Base-by-base conservation (phyloP, 2,113 vertebrate genomes). In the Taxidea taxus region DNA sequence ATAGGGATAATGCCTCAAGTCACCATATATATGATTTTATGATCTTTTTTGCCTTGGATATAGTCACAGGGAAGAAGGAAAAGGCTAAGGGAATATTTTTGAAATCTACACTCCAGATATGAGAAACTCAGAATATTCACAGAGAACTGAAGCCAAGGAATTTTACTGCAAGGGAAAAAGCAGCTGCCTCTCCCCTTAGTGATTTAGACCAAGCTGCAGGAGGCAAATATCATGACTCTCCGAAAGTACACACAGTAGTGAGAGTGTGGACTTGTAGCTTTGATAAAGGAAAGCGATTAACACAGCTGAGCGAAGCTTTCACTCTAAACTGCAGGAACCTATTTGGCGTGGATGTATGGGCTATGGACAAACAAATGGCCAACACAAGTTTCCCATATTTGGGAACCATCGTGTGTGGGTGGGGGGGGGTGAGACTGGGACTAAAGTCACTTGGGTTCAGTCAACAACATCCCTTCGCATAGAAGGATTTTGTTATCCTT, bases 261-360 rank as follows among this genome's bases (percentile, higher is more conserved):
- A 84, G 34, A 92, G 2, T 13, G 18, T 34, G 44, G 83, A 70
- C 87, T 68, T 95, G 34, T 37, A 91, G 88, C 81, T 96, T 89
- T 85, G 85, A 92, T 92, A 95, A 98, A 88, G 83, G 31, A 77
- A 91, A 77, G 58, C 80, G 70, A 96, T 92, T 92, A 94, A 77
- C 70, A 81, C 14, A 80, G 70, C 37, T 64, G 47, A 97, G 81
- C 47, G 54, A 31, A 29, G 9, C 62, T 91, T 92, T 91, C 10
- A 74, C 34, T 94, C 27, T n/a, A 91, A 90, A 91, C 34, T 74
- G 13, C 31, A 92, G 74, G 62, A 37, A 60, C 20, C 6, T 16
- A 23, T 81, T 91, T 94, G 88, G 58, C 44, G 83, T 37, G 81
- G 54, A 58, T 66, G 23, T 82, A 31, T 85, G 90, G 37, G 42